Conservation (phyloP, 1,140 invertebrate species). For the Drosophila sulfurigaster region DNA sequence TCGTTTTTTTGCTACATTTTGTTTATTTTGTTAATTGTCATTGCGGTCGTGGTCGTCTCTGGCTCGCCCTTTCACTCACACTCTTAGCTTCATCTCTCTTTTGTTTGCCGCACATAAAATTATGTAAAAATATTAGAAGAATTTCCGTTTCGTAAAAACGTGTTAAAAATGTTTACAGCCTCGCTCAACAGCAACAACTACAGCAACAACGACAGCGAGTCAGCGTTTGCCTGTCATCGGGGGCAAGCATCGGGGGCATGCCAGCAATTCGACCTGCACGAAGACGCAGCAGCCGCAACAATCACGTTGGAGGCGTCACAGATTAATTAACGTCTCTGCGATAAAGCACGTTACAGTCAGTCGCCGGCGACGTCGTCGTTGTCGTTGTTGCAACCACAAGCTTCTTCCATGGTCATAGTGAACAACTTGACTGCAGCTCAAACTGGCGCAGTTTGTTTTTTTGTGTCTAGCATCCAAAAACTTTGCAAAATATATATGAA, state of each 20-base stretch:
- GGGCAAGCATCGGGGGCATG: slow-evolving; percentile 13
- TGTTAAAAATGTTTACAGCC: slow-evolving; percentile 60
- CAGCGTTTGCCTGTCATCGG: neutral
- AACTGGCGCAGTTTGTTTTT: slow-evolving; percentile 5
- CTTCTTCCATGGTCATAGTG: slow-evolving; percentile 25
- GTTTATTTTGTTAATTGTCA: slow-evolving; percentile 61
- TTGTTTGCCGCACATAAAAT: slow-evolving; percentile 44
- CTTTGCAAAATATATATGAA: neutral
- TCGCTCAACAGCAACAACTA: slow-evolving; percentile 6
- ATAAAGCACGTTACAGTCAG: slow-evolving; percentile 70
- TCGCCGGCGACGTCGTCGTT: slow-evolving; percentile 19
- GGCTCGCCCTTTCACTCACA: neutral
- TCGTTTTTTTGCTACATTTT: slow-evolving; percentile 38
- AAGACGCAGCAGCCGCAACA: slow-evolving; percentile 64
- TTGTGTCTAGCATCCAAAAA: slow-evolving; percentile 1
- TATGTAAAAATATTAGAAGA: slow-evolving; percentile 63
- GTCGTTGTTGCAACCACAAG: slow-evolving; percentile 1
- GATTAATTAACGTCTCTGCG: slow-evolving; percentile 79
- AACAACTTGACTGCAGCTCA: slow-evolving; percentile 26
- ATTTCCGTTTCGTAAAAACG: slow-evolving; percentile 63
- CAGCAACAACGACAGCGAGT: neutral
- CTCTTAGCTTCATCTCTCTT: slow-evolving; percentile 1
- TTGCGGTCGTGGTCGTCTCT: slow-evolving; percentile 19
- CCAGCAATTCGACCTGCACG: slow-evolving; percentile 45
- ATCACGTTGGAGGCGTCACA: slow-evolving; percentile 63